Conservation (phyloP, 30 jellyfish, hydroid and myxozoan species). For the Calvadosia cruxmelitensis region DNA sequence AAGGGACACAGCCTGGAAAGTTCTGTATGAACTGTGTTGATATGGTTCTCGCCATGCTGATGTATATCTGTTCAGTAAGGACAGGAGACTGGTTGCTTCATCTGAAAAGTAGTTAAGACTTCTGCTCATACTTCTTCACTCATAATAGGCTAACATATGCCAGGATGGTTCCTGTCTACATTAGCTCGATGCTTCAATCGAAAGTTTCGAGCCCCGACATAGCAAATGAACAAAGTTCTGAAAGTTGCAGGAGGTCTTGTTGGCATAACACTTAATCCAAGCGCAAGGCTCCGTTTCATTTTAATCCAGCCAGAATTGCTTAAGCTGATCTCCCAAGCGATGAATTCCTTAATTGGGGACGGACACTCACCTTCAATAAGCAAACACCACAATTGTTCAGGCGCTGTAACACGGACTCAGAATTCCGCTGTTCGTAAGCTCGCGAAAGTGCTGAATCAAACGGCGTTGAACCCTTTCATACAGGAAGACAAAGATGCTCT, state of each 20-base stretch:
- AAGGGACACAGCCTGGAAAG: too few relatives aligned
- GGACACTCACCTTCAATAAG: too few relatives aligned
- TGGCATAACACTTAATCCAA: constrained; percentile 14
- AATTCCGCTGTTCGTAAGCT: too few relatives aligned
- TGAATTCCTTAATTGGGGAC: too few relatives aligned
- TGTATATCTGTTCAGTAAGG: constrained; percentile 15
- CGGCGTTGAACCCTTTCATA: too few relatives aligned
- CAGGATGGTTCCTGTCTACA: constrained; percentile 18
- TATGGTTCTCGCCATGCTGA: constrained; percentile 17
- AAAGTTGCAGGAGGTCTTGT: constrained; percentile 18
- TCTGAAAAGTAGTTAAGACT: constrained; percentile 16
- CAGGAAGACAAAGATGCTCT: too few relatives aligned
- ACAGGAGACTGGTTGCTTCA: constrained; percentile 19
- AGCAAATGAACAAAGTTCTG: constrained; percentile 23
- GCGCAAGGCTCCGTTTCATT: constrained; percentile 11
- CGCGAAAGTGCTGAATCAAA: too few relatives aligned
- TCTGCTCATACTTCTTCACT: constrained; percentile 10
- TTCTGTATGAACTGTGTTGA: constrained; percentile 1
- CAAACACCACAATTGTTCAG: too few relatives aligned
- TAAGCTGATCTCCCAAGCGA: too few relatives aligned
- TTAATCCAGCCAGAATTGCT: too few relatives aligned
- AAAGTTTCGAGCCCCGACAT: too few relatives aligned
- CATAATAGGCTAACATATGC: constrained; percentile 12
- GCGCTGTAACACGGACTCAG: too few relatives aligned
- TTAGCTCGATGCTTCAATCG: constrained; percentile 19